Percentiles rank a stretch among this genome's conserved stretches.
phyloP scores from a whole-genome alignment of 1,140 invertebrate species.

The Saccostrea cuccullata region DNA sequence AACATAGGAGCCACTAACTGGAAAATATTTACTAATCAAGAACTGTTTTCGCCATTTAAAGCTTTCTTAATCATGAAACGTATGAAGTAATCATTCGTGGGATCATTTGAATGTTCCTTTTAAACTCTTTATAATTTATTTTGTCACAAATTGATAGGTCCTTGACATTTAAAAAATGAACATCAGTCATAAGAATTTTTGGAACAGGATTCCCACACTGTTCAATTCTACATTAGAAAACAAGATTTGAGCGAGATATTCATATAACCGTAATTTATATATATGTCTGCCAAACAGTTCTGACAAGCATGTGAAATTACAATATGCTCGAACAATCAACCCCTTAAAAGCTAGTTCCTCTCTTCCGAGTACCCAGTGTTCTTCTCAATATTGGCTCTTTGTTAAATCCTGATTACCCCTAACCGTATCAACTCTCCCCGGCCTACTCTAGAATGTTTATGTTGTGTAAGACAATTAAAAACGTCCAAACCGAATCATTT shows the following conservation, averaged over 20 bases:
- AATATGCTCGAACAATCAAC: not conserved
- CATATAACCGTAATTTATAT: not conserved
- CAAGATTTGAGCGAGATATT: not conserved
- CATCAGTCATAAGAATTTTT: not conserved
- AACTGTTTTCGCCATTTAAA: not conserved
- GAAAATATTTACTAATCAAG: too few relatives aligned
- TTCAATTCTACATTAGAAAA: not conserved
- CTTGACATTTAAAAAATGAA: not conserved
- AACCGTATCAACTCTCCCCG: not conserved
- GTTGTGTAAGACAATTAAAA: constrained; percentile 30
- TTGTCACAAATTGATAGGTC: constrained; percentile 1
- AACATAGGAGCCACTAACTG: too few relatives aligned
- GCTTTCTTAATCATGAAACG: not conserved
- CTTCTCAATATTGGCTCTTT: not conserved
- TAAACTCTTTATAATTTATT: not conserved
- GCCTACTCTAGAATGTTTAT: not conserved
- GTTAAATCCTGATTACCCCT: not conserved
- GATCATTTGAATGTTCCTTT: not conserved
- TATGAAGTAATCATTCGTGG: not conserved
- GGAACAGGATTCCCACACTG: not conserved
- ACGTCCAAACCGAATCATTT: not conserved
- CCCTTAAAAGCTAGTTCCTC: not conserved
- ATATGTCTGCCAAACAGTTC: not conserved
- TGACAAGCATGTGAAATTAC: not conserved
- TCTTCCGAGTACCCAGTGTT: not conserved